phyloP scores from a whole-genome alignment of 1,140 invertebrate species.

The Megalonaias nervosa region DNA sequence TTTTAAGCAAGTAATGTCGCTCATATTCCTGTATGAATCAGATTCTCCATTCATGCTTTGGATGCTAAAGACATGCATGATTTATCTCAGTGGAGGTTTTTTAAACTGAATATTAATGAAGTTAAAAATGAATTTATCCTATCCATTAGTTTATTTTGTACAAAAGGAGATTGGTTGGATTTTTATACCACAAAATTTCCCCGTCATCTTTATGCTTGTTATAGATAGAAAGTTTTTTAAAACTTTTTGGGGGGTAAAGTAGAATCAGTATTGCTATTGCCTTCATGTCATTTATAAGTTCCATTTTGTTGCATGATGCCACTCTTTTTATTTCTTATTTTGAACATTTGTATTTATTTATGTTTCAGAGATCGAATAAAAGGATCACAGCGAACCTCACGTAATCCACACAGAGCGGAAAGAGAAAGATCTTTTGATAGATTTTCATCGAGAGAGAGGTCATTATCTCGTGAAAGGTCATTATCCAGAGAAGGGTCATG shows the following conservation, averaged over 20 bases:
- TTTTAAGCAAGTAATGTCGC: too few species aligned
- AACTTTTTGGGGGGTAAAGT: not conserved
- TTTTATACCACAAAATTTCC: too few species aligned
- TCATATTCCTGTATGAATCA: too few species aligned
- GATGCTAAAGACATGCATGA: too few species aligned
- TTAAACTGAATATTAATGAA: too few species aligned
- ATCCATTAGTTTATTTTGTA: too few species aligned
- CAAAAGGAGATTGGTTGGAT: too few species aligned
- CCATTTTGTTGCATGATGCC: not conserved
- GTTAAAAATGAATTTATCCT: too few species aligned
- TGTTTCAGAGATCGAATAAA: constrained; percentile 42
- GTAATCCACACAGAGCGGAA: constrained; percentile 27
- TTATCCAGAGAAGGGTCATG: constrained; percentile 49
- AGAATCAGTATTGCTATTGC: not conserved
- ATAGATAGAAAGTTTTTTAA: not conserved
- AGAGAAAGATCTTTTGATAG: constrained; percentile 35
- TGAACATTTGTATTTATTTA: constrained; percentile 4
- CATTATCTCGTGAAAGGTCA: constrained; percentile 45
- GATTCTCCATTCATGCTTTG: too few species aligned
- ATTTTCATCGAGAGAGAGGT: constrained; percentile 41
- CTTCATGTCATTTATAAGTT: not conserved
- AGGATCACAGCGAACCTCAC: constrained; percentile 24
- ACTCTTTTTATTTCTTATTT: not conserved
- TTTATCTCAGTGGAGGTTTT: too few species aligned
- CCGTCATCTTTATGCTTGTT: too few species aligned